Evolutionary conservation across 2,888 invertebrate species (phyloP), one percentile per base, ranked within the genome.

Genomic region (Athalia circularis): DNA sequence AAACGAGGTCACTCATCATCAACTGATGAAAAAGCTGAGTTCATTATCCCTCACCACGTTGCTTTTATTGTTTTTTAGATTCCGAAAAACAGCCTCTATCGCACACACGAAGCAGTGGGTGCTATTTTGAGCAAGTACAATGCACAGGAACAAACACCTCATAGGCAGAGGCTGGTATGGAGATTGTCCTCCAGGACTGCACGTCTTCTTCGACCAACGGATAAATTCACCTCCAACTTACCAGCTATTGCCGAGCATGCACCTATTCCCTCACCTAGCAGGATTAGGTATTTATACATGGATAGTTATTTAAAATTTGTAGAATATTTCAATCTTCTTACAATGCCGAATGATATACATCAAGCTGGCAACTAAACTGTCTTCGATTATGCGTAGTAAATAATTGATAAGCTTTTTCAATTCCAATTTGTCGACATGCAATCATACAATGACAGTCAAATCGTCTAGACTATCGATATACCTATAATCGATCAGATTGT

Each of bases 161-260:
- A 94, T 86, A 92, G 94, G 5, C 95, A 96, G 90, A 93, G 95
- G 76, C 93, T 96, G 81, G 94, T 95, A 81, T 96, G 96, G 96
- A 92, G 93, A 79, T 92, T 96, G 79, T 95, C 95, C 8, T 94
- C 94, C 81, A 92, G 96, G 76, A 96, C 95, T 59, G 92, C 94
- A 83, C 92, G 95, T 88, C 93, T 95, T 81, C 91, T 95, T 77
- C 93, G 95, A 61, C 95, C 95, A 15, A 95, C 95, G 64, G 95
- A 95, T 88, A 94, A 94, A 79, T 93, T 95, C 79, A 94, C 93
- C 47, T 94, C 94, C 0, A 92, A 94, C 81, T 91, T 95, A 86
- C 95, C 95, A 57, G 95, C 94, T 84, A 95, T 95, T 84, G 94
- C 94, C 85, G 95, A 95, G 87, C 94, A 95, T 80, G 89, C 90